Base-by-base conservation (phyloP, 1,140 invertebrate genomes). In the Zaprionus nigranus region DNA sequence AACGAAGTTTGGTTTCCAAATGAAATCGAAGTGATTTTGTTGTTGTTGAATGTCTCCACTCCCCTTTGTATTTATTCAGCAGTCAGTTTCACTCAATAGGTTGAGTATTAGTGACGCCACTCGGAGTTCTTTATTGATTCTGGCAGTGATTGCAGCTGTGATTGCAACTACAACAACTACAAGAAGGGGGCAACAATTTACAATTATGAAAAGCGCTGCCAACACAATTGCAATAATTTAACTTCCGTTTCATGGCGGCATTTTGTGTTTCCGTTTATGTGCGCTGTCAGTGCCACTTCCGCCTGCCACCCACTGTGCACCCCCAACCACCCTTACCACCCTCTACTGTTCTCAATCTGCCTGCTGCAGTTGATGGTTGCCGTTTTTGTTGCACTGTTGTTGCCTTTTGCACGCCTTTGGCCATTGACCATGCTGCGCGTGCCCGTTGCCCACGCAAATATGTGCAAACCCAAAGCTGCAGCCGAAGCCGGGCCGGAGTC, bases 181-280 rank as follows among this genome's bases (percentile, higher is more conserved):
- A 59, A 26, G 4, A 59, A 28, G 15, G 36, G n/a, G 30, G 20
- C 38, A 63, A 69, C 79, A 78, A 78, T 87, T 87, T 80, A 73
- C 80, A 77, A 74, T 88, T 87, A 87, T 90, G 84, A 84, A 88
- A 84, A 84, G 77, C 71, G 69, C 61, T 78, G 81, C 71, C 85
- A 79, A 81, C 79, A 70, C 85, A 73, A 84, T 73, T 79, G 84
- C 84, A 88, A 88, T 88, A 88, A 88, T 88, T 88, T 88, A 90
- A 88, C 85, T 90, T 88, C 85, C 84, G 81, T 80, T 90, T 81
- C 65, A 81, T 85, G 72, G 81, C 75, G 84, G 69, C 81, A 81
- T 90, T 87, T 90, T 88, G 85, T 79, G 84, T 88, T 88, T 88
- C 81, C 85, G 84, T 74, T 81, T 67, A 62, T 68, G 56, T 76